Evolutionary conservation across 2,888 invertebrate species (phyloP), one percentile per base, ranked within the genome.

Genomic region (Microctonus hyperodae): DNA sequence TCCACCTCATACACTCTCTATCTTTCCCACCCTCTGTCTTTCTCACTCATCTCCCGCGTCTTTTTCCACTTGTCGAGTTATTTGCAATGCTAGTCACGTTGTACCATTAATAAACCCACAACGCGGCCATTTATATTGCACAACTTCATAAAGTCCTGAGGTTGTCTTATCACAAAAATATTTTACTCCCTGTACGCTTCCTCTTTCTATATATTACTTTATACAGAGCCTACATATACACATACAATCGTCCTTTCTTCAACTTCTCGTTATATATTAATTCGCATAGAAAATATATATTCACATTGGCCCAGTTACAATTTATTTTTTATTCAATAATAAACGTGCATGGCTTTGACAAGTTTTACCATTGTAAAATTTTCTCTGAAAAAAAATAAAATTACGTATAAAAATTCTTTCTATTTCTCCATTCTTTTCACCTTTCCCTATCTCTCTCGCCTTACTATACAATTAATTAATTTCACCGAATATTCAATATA

Each of bases 81-180:
- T 55, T 71, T 68, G 58, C 68, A 65, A 70, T 65, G 73, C 71
- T 61, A 72, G 69, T 73, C 74, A 74, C 74, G 74, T 73, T 70
- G 69, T 66, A 70, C 3, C 74, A 74, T 74, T 74, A 74, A 74
- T 73, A 74, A 73, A 70, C 69, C 71, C 65, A 65, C 73, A 73
- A 73, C 71, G 71, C 68, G 61, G 71, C 70, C 74, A 73, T 73
- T 73, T 73, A 73, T 74, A 74, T 73, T 69, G 73, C 70, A 65
- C 70, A 72, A 73, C 72, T 73, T 73, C 72, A 73, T 74, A 72
- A 74, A 74, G 72, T 73, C 72, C 68, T 64, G 65, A 63, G 67
- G 68, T 69, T 64, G 65, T 73, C 73, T 74, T 74, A 74, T 74
- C 74, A 71, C 72, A 73, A 72, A 73, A 74, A 74, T 74, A 74